A percentile compares a stretch with the other conserved stretches of the same genome.
These are phyloP conservation scores for Chelidonichthys spinosus DNA, from an alignment of 2,797 vertebrate genomes.

Conservation along the genomic window DNA sequence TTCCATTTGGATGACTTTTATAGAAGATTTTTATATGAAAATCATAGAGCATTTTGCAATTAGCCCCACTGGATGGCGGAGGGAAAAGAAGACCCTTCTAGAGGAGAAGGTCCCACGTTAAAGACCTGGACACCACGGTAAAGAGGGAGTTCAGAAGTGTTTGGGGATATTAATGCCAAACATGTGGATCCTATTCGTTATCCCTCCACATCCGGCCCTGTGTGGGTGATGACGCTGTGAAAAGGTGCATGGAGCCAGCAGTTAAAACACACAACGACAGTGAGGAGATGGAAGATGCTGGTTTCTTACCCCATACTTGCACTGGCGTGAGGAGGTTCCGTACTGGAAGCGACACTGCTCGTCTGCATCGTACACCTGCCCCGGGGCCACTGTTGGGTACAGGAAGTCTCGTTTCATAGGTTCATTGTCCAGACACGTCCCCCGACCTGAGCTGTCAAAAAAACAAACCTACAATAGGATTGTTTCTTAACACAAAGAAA, in stretches of 20 bases:
- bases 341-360: slow-evolving; percentile 99
- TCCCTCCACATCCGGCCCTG: background rate
- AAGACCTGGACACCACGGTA: background rate
- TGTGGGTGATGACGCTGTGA: background rate
- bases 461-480: slow-evolving; percentile 87
- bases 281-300: slow-evolving; percentile 79
- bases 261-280: background rate
- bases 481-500: slow-evolving; percentile 80
- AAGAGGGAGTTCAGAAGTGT: background rate
- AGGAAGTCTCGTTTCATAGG: slow-evolving; percentile 99
- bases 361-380: slow-evolving; percentile 98
- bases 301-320: slow-evolving; percentile 99
- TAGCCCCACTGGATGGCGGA: background rate
- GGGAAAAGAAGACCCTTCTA: no score
- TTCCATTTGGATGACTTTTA: background rate
- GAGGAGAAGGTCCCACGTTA: no score
- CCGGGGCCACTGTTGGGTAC: slow-evolving; percentile 98
- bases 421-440: slow-evolving; percentile 99
- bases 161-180: background rate
- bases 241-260: no score
- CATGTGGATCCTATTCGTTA: background rate
- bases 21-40: background rate
- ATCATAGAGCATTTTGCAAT: background rate
- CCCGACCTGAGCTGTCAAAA: slow-evolving; percentile 99
- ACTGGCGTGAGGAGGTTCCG: slow-evolving; percentile 96